phyloP scores from a whole-genome alignment of 2,113 vertebrate genomes.

The Vulpes vulpes region DNA sequence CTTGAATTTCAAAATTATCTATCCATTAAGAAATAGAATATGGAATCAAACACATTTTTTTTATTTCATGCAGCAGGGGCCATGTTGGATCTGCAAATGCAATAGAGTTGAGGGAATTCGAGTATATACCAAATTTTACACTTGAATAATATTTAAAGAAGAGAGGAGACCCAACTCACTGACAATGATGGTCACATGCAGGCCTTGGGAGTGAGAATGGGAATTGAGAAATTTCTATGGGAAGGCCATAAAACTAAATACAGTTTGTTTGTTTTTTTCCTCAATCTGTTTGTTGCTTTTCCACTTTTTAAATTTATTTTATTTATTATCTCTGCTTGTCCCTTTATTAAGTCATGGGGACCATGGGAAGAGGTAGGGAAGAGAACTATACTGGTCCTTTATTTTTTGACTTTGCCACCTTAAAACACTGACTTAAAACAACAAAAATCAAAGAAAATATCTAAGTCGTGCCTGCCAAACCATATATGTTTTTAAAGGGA shows the following conservation, averaged over 20 bases:
- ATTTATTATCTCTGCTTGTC: not conserved
- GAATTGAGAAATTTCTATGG: not conserved
- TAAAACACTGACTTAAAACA: not conserved
- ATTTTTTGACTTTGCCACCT: not conserved
- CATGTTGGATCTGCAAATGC: not conserved
- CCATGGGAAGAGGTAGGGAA: not conserved
- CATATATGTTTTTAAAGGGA: not conserved
- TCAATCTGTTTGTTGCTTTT: not conserved
- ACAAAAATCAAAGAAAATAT: not conserved
- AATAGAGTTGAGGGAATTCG: not conserved
- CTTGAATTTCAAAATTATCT: not conserved
- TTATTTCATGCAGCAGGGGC: not conserved
- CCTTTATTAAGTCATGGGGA: not conserved
- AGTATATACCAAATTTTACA: not conserved
- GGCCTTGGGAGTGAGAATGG: not conserved
- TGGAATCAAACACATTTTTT: not conserved
- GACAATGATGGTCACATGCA: not conserved
- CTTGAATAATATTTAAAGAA: not conserved
- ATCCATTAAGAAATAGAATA: not conserved
- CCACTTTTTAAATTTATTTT: not conserved
- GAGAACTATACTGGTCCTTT: not conserved
- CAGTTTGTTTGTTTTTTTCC: not conserved
- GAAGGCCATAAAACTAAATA: not conserved
- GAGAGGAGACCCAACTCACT: not conserved
- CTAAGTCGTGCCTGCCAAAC: not conserved